phyloP scores from a whole-genome alignment of 2,888 invertebrate genomes.

The Tetranychus truncatus region DNA sequence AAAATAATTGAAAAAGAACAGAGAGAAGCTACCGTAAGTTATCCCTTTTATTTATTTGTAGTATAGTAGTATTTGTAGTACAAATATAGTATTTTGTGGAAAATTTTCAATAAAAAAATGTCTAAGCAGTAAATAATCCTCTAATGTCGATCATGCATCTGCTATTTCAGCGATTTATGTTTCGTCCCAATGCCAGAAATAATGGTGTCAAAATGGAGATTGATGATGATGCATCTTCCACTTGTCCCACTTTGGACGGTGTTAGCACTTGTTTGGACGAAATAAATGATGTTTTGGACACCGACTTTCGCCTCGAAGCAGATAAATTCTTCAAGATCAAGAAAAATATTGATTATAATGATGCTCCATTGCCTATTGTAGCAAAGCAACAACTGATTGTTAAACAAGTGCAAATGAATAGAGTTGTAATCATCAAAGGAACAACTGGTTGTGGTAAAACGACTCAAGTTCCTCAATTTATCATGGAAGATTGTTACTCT shows the following conservation, averaged over 20 bases:
- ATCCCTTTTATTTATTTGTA: not conserved
- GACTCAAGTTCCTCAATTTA: conserved; percentile 68
- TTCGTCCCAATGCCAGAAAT: not conserved
- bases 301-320: not conserved
- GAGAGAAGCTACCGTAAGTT: not conserved
- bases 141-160: not conserved
- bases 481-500: conserved; percentile 47
- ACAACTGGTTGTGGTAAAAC: conserved; percentile 71
- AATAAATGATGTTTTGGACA: not conserved
- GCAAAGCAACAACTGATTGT: conserved; percentile 39
- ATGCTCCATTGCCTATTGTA: not conserved
- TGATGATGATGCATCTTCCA: not conserved
- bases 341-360: not conserved
- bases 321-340: not conserved
- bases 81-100: not conserved
- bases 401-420: conserved; percentile 45
- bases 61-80: no score
- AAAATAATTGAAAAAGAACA: not conserved
- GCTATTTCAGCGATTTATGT: not conserved
- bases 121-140: not conserved
- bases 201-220: not conserved
- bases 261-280: conserved; percentile 2
- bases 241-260: not conserved
- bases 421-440: conserved; percentile 68
- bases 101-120: not conserved